A percentile compares a stretch with the other conserved stretches of the same genome.
Evolutionary conservation across 2,113 vertebrate species (phyloP).

Genomic region (Actenoides hombroni): DNA sequence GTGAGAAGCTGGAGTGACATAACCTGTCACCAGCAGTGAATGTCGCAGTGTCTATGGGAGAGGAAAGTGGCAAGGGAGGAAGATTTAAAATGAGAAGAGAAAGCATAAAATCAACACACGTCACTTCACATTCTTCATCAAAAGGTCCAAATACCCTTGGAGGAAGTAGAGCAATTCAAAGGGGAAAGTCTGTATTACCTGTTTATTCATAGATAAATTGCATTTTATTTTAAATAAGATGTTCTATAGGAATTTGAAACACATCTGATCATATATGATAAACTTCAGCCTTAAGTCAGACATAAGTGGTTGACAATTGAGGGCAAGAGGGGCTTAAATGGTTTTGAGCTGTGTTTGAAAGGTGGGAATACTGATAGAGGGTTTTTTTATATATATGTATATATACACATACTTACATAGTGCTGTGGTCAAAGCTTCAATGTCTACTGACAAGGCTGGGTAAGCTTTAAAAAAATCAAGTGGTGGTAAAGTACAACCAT

Average conservation of each 20-base stretch:
- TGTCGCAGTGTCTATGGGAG: accelerated
- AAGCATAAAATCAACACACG: not conserved
- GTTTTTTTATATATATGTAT: not conserved
- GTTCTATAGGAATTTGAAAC: not conserved
- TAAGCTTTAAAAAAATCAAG: conserved; percentile 36
- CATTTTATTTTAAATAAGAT: not conserved
- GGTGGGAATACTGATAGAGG: not conserved
- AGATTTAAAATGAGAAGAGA: not conserved
- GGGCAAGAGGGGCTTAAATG: not conserved
- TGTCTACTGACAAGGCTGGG: not conserved
- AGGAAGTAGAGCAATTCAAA: not conserved
- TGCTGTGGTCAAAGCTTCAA: not conserved
- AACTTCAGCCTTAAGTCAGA: not conserved
- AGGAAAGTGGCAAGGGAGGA: not conserved
- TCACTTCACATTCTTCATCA: not conserved
- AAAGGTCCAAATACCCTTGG: not conserved
- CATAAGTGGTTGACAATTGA: not conserved
- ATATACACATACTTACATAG: not conserved
- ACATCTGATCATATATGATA: not conserved
- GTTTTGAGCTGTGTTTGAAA: not conserved
- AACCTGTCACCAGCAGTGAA: not conserved
- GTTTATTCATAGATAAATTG: not conserved
- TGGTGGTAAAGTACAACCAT: conserved; percentile 10
- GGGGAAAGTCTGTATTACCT: not conserved
- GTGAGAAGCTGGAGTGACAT: not conserved